Evolutionary conservation across 2,888 invertebrate species (phyloP).

Genomic region (Timandra comae): DNA sequence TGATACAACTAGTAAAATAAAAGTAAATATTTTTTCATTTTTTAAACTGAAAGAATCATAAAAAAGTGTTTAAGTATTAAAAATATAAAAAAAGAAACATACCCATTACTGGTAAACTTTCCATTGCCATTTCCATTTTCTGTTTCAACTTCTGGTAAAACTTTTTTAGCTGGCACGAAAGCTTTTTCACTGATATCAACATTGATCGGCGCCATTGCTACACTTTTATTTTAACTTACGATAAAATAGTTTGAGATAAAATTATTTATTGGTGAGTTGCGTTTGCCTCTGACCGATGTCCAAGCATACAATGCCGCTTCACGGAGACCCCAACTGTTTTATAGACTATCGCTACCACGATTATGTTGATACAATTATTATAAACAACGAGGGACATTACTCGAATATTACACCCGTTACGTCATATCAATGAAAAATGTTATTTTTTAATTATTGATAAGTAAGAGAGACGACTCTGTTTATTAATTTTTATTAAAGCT

Average conservation of each 20-base stretch:
- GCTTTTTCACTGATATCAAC: slow-evolving; percentile 47
- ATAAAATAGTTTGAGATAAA: slow-evolving; percentile 8
- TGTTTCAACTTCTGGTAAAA: slow-evolving; percentile 58
- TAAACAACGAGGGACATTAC: slow-evolving; percentile 19
- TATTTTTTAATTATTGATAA: no score
- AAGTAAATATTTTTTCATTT: no score
- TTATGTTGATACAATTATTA: slow-evolving; percentile 14
- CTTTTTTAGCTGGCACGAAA: slow-evolving; percentile 47
- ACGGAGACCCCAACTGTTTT: slow-evolving; percentile 41
- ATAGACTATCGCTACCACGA: slow-evolving; percentile 40
- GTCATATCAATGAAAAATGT: not conserved
- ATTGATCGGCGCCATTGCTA: slow-evolving; percentile 66
- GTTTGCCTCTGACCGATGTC: slow-evolving; percentile 49
- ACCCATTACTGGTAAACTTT: slow-evolving; percentile 38
- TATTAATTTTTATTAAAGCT: no score
- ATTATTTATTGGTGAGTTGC: slow-evolving; percentile 23
- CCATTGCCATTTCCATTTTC: slow-evolving; percentile 49
- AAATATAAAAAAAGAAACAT: slow-evolving; percentile 15
- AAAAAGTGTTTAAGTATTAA: no score
- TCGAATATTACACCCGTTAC: slow-evolving; percentile 3
- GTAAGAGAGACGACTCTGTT: no score
- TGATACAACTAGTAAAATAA: no score
- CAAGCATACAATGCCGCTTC: slow-evolving; percentile 50
- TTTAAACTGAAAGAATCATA: no score
- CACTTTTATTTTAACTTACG: slow-evolving; percentile 29